Evolutionary conservation across 2,888 invertebrate species (phyloP).

Genomic region (Sphecodes monilicornis): DNA sequence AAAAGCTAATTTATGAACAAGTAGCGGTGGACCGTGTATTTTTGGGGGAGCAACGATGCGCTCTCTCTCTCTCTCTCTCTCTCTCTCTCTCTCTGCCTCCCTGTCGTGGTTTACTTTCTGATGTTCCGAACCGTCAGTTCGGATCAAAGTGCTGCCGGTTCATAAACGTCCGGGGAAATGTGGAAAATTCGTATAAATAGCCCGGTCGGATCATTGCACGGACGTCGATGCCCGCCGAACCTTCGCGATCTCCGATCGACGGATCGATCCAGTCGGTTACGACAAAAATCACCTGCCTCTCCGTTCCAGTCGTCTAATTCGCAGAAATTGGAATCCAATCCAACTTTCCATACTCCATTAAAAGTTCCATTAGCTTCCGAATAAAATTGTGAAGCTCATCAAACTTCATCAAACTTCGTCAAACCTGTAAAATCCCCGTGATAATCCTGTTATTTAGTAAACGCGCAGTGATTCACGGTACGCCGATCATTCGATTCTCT

Average conservation of each 20-base stretch:
- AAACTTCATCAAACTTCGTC: slow-evolving; percentile 2
- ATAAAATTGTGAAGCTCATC: background rate
- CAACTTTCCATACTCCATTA: background rate
- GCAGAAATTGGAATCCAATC: background rate
- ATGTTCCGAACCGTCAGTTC: slow-evolving; percentile 38
- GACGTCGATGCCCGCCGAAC: background rate
- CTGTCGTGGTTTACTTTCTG: slow-evolving; percentile 40
- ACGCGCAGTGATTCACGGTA: background rate
- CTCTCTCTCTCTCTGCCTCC: slow-evolving; percentile 5
- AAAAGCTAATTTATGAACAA: slow-evolving; percentile 59
- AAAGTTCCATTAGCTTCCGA: background rate
- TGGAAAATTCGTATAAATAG: slow-evolving; percentile 17
- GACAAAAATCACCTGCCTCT: background rate
- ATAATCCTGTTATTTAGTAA: background rate
- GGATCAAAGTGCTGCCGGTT: slow-evolving; percentile 22
- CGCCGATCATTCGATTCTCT: background rate
- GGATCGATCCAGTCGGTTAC: background rate
- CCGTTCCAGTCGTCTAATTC: background rate
- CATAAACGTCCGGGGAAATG: slow-evolving; percentile 21
- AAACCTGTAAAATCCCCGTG: background rate
- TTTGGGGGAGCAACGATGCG: slow-evolving; percentile 30
- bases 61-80: background rate
- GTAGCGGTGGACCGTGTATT: slow-evolving; percentile 35
- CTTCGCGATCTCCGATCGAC: background rate
- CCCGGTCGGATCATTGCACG: background rate